Base-by-base conservation (phyloP, 2,888 invertebrate genomes). In the Hypercompe scribonia region DNA sequence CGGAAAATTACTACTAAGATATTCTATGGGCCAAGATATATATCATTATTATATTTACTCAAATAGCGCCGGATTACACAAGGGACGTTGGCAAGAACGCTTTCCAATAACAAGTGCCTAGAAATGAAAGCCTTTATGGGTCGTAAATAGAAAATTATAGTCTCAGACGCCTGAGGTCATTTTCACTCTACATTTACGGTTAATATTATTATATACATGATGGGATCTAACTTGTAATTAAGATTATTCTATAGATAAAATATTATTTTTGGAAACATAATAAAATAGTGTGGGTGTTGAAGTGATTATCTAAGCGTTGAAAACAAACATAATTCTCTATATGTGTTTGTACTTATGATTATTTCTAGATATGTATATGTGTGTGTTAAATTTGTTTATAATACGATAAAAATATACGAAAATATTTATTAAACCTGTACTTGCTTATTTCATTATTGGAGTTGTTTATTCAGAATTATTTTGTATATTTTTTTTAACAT, bases 121-220 rank as follows among this genome's bases (percentile, higher is more conserved):
- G 90, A 89, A 90, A 92, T 91, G 90, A 91, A 90, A 90, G 90
- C 90, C 87, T 92, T 93, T 92, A 93, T 91, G 87, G 92, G 84
- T 87, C 92, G 90, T 93, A 93, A 93, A 93, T 90, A 90, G 90
- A 90, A 90, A 91, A 90, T 92, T 91, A 93, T 91, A 87, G 91
- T 87, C 84, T 83, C 84, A 79, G 77, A 81, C 84, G 84, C 84
- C 83, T 79, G 76, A 84, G 88, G 89, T 89, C 88, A 89, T 90
- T 90, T 89, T 87, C 87, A 87, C 87, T 84, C 83, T 87, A 88
- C 87, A 81, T 87, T 88, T 85, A 82, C 33, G 50, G 36, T 36
- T 36, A 42, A 70, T 63, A 50, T 36, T 64, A 31, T 68, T 72
- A 54, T 28, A 34, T 50, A 39, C 39, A 63, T 46, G 28, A 42